Evolutionary conservation across 2,113 vertebrate species (phyloP), one percentile per base, ranked within the genome.

Genomic region (Limanda limanda): DNA sequence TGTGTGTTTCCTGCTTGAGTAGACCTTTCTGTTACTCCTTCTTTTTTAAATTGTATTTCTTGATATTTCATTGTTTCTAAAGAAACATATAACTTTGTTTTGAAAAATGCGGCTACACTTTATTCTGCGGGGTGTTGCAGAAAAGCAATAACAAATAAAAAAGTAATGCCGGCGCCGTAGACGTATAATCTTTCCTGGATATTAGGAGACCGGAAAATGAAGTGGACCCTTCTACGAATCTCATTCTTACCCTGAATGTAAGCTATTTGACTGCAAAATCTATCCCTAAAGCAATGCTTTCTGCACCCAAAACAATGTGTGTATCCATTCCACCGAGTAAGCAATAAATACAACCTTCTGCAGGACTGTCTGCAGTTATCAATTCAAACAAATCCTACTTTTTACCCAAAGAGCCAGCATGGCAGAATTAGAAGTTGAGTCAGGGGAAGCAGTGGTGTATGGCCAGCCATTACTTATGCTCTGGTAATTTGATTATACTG

Each of bases 401-500:
- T 77, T 73, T 68, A 52, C 73, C 69, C 65, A 58, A 48, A 71
- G 61, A 85, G 75, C 71, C 86, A 83, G 71, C 70, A 52, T 60
- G 62, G 77, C 82, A 83, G 80, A 78, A 88, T 92, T 87, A 91
- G 81, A 84, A 62, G 71, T 76, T 84, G 74, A 84, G 76, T 85
- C 45, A 79, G 59, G 75, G 65, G 76, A 84, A 71, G 82, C 76
- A 77, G 79, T 78, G 81, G 68, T 73, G 81, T 86, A 80, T 74
- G 70, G 76, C 72, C 68, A 83, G 80, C 68, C 82, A 85, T 93
- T 92, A 91, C 87, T 91, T 90, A 89, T 85, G 85, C 78, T 74
- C 69, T 15, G 76, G 84, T 88, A 91, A 94, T 92, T 93, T 92
- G 79, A 93, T 93, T 91, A 91, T 79, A 58, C 62, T 74, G 75